Evolutionary conservation across 1,140 invertebrate species (phyloP).

Genomic region (Eciton burchellii): DNA sequence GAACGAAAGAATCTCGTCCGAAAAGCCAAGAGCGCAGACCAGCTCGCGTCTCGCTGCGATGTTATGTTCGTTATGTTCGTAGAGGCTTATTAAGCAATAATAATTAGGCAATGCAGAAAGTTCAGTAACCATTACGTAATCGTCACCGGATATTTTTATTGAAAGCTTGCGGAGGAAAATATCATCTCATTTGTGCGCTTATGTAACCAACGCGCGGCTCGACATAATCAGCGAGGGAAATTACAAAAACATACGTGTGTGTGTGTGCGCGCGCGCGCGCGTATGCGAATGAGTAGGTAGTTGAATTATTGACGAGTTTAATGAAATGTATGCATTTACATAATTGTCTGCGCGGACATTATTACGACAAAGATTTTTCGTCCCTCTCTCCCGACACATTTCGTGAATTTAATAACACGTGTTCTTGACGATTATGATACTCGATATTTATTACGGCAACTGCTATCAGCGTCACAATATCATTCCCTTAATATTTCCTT

Average conservation of each 20-base stretch:
- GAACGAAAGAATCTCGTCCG: background rate
- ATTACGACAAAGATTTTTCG: background rate
- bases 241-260: background rate
- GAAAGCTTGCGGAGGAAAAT: background rate
- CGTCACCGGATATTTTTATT: background rate
- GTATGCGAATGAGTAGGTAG: too few species aligned
- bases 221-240: background rate
- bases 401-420: background rate
- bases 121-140: background rate
- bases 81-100: background rate
- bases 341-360: background rate
- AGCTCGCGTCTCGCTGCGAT: background rate
- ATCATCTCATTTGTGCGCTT: conserved; percentile 8
- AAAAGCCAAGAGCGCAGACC: background rate
- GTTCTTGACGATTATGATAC: background rate
- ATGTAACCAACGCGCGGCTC: background rate
- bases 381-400: background rate
- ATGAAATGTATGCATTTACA: background rate
- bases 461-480: too few species aligned
- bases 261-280: background rate
- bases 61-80: too few species aligned
- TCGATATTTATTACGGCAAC: too few species aligned
- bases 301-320: background rate
- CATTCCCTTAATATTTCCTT: too few species aligned
- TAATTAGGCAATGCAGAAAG: conserved; percentile 9